Percentiles rank a stretch among this genome's conserved stretches.
Evolutionary conservation across 2,113 vertebrate species (phyloP).

Genomic region (Symphodus melops): DNA sequence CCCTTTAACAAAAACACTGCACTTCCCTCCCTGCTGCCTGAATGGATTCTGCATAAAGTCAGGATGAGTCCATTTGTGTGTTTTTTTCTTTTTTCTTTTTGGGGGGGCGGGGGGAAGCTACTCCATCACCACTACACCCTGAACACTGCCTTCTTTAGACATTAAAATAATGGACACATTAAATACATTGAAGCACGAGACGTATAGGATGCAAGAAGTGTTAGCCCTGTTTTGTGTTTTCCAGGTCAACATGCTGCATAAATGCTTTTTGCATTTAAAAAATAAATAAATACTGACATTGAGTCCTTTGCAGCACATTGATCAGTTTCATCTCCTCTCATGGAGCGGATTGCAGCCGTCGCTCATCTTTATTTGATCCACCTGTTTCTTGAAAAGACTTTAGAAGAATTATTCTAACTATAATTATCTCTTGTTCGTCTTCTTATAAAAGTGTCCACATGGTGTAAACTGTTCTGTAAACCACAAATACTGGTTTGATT

Average conservation of each 20-base stretch:
- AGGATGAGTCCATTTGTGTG: no score
- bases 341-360: background rate
- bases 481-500: background rate
- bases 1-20: no score
- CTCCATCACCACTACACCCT: background rate
- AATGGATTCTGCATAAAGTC: no score
- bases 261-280: slow-evolving; percentile 18
- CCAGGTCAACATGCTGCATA: slow-evolving; percentile 3
- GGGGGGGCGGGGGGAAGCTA: no score
- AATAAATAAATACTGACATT: background rate
- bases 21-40: no score
- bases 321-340: background rate
- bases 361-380: background rate
- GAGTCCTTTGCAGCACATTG: background rate
- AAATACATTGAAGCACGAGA: background rate
- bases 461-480: background rate
- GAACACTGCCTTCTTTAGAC: background rate
- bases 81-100: no score
- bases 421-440: no score
- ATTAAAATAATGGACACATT: slow-evolving; percentile 6
- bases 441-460: no score
- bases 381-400: background rate
- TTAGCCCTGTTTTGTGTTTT: background rate
- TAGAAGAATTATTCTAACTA: no score
- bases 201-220: slow-evolving; percentile 9